These are phyloP conservation scores for Epinephelus coioides DNA, from an alignment of 2,797 vertebrate genomes.

Conservation along the genomic window DNA sequence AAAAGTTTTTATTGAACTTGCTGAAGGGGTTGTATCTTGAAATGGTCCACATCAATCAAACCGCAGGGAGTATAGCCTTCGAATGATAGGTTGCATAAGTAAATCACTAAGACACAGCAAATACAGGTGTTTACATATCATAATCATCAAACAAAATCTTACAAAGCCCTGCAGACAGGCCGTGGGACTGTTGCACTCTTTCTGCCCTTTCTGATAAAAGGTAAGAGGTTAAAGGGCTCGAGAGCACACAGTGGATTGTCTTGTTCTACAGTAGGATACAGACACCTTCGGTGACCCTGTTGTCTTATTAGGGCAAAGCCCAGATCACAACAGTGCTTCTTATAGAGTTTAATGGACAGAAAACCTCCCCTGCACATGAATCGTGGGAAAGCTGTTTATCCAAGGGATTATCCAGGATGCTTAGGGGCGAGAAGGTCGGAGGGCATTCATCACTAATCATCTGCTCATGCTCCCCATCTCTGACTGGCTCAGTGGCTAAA, in stretches of 20 bases:
- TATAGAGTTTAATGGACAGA: slow-evolving; percentile 59
- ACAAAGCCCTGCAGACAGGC: too few species aligned
- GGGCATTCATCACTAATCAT: slow-evolving; percentile 80
- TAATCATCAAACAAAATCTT: too few species aligned
- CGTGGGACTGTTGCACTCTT: too few species aligned
- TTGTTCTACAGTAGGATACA: slow-evolving; percentile 11
- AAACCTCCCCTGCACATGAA: slow-evolving; percentile 64
- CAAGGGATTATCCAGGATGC: slow-evolving; percentile 78
- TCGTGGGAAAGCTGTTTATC: slow-evolving; percentile 77
- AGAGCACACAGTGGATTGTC: background rate
- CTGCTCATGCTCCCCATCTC: slow-evolving; percentile 74
- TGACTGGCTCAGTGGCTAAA: slow-evolving; percentile 73
- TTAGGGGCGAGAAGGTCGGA: slow-evolving; percentile 73
- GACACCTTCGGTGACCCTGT: slow-evolving; percentile 18
- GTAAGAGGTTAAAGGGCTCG: background rate
- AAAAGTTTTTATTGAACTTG: too few species aligned
- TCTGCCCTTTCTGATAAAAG: background rate
- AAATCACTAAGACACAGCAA: too few species aligned
- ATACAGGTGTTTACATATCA: too few species aligned
- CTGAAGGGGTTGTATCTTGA: too few species aligned
- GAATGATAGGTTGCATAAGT: too few species aligned
- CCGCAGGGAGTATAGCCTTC: too few species aligned
- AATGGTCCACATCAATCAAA: too few species aligned
- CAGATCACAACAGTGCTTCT: slow-evolving; percentile 44
- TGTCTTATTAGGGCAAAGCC: slow-evolving; percentile 47